A percentile compares a stretch with the other conserved stretches of the same genome.
Conservation (phyloP, 2,888 invertebrate species). For the Monopis laevigella region DNA sequence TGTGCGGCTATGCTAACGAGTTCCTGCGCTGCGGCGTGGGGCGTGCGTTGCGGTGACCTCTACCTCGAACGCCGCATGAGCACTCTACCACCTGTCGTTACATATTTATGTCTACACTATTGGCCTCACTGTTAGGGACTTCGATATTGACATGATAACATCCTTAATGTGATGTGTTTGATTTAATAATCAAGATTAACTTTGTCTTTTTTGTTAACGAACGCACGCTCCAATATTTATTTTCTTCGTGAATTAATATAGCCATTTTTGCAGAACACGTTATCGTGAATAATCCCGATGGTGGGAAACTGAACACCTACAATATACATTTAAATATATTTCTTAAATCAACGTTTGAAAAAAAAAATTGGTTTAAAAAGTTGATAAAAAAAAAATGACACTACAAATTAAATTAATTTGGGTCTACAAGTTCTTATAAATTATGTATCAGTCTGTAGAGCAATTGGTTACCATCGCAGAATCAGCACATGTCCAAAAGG, state of each 20-base stretch:
- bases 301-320: too few species aligned
- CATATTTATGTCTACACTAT: conserved; percentile 68
- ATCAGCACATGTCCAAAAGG: conserved; percentile 45
- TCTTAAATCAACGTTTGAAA: too few species aligned
- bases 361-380: too few species aligned
- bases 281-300: too few species aligned
- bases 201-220: conserved; percentile 2
- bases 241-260: neutral
- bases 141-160: conserved; percentile 68
- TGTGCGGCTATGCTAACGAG: conserved; percentile 27
- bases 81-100: conserved; percentile 68
- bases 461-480: neutral
- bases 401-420: neutral
- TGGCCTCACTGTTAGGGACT: conserved; percentile 66
- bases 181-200: conserved; percentile 54
- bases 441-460: neutral
- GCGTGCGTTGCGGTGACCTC: conserved; percentile 42
- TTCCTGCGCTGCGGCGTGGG: conserved; percentile 31
- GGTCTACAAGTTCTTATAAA: neutral
- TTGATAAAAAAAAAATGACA: too few species aligned
- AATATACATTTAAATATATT: too few species aligned
- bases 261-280: neutral
- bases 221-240: conserved; percentile 2
- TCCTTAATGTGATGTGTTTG: conserved; percentile 70
- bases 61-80: conserved; percentile 45